A percentile compares a stretch with the other conserved stretches of the same genome.
Evolutionary conservation across 2,888 invertebrate species (phyloP).

Genomic region (Pyrochroa serraticornis): DNA sequence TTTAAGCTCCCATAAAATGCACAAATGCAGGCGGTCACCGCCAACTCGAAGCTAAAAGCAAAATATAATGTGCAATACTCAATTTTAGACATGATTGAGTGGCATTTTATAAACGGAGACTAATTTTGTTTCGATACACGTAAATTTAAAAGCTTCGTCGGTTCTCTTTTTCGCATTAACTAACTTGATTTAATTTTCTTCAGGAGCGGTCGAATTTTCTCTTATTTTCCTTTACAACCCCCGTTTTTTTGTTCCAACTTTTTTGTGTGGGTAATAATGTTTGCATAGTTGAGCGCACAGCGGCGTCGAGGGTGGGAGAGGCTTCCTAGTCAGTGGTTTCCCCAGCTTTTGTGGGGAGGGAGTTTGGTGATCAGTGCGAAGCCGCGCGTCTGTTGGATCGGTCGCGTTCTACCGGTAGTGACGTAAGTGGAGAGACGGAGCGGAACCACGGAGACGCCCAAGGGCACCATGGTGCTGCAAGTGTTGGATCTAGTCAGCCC

Average conservation of each 20-base stretch:
- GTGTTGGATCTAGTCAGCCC: slow-evolving; percentile 67
- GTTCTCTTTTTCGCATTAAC: neutral
- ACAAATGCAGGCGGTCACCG: too few relatives aligned
- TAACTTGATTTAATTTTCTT: neutral
- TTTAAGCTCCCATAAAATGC: too few relatives aligned
- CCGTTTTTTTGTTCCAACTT: neutral
- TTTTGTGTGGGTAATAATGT: slow-evolving; percentile 13
- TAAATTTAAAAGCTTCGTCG: slow-evolving; percentile 34
- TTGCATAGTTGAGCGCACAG: slow-evolving; percentile 1
- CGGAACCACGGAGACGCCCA: slow-evolving; percentile 58
- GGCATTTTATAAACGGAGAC: slow-evolving; percentile 33
- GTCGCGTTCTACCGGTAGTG: slow-evolving; percentile 48
- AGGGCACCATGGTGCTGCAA: slow-evolving; percentile 76
- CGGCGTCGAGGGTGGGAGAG: slow-evolving; percentile 5
- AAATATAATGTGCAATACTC: slow-evolving; percentile 2
- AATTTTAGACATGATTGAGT: slow-evolving; percentile 15
- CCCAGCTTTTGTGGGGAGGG: slow-evolving; percentile 2
- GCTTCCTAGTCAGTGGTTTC: slow-evolving; percentile 4
- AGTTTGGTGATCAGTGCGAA: slow-evolving; percentile 15
- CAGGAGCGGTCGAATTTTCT: neutral
- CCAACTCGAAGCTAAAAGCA: slow-evolving; percentile 6
- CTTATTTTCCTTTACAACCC: neutral
- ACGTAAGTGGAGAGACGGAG: slow-evolving; percentile 40
- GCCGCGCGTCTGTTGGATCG: slow-evolving; percentile 25
- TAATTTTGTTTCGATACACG: slow-evolving; percentile 31